These are phyloP conservation scores for Cyrtodaria siliqua DNA, from an alignment of 2,888 invertebrate genomes.

Conservation along the genomic window DNA sequence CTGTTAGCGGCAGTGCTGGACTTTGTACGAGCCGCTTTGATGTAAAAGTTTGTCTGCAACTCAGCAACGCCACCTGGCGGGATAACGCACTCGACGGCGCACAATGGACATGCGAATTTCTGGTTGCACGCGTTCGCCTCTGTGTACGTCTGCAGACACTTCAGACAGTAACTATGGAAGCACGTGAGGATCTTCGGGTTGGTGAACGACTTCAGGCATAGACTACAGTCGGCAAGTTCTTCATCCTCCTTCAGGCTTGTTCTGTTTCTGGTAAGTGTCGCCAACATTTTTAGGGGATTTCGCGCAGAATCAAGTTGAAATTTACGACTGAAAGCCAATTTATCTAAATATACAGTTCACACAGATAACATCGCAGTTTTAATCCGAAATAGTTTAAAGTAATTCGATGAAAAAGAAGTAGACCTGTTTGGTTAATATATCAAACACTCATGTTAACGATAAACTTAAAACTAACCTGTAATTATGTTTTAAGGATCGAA, in stretches of 20 bases:
- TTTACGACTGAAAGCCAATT: too few relatives aligned
- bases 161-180: conserved; percentile 64
- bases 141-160: conserved; percentile 59
- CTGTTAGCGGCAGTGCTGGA: conserved; percentile 53
- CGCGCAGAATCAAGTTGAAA: too few relatives aligned
- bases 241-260: conserved; percentile 43
- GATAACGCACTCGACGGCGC: conserved; percentile 56
- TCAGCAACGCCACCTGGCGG: conserved; percentile 59
- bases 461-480: too few relatives aligned
- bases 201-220: conserved; percentile 60
- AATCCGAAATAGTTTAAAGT: too few relatives aligned
- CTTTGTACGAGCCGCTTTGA: conserved; percentile 62
- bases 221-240: conserved; percentile 56
- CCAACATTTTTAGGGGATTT: background rate
- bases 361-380: too few relatives aligned
- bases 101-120: conserved; percentile 64
- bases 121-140: conserved; percentile 59
- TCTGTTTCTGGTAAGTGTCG: conserved; percentile 11
- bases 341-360: too few relatives aligned
- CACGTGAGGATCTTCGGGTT: conserved; percentile 67
- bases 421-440: too few relatives aligned
- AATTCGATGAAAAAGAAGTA: too few relatives aligned
- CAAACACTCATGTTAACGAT: too few relatives aligned
- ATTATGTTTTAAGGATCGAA: too few relatives aligned
- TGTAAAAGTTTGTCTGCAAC: conserved; percentile 68